Conservation (phyloP, 2,888 invertebrate species). For the Drosophila colorata region DNA sequence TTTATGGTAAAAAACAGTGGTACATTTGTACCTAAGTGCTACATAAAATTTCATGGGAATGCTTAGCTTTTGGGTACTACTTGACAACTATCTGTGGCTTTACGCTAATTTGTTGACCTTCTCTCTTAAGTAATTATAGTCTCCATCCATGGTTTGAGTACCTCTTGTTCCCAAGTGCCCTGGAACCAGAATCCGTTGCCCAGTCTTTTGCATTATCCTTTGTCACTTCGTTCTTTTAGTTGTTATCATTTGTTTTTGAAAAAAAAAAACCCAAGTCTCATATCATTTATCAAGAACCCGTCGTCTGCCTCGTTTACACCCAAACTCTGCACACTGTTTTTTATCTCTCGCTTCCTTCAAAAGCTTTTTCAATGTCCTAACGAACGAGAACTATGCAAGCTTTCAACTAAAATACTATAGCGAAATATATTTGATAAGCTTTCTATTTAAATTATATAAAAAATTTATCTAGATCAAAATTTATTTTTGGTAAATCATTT, state of each 20-base stretch:
- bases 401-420: constrained; percentile 37
- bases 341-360: constrained; percentile 24
- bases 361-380: constrained; percentile 49
- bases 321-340: constrained; percentile 43
- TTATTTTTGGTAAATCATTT: constrained; percentile 71
- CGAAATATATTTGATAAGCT: constrained; percentile 59
- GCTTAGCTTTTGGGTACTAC: background rate
- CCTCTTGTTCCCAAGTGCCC: constrained; percentile 5
- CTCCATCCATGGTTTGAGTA: constrained; percentile 19
- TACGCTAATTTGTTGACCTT: constrained; percentile 20
- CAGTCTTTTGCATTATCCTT: constrained; percentile 5
- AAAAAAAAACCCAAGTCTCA: constrained; percentile 3
- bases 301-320: constrained; percentile 27
- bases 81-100: constrained; percentile 22
- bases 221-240: constrained; percentile 26
- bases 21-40: background rate
- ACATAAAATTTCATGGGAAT: background rate
- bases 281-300: constrained; percentile 29
- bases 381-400: constrained; percentile 42
- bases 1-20: no score
- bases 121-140: constrained; percentile 14
- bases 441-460: constrained; percentile 51
- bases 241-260: constrained; percentile 34
- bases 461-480: constrained; percentile 57
- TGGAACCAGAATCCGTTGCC: constrained; percentile 6